Evolutionary conservation across 2,888 invertebrate genomes (phyloP).

Genomic region (Cerceris rybyensis): DNA sequence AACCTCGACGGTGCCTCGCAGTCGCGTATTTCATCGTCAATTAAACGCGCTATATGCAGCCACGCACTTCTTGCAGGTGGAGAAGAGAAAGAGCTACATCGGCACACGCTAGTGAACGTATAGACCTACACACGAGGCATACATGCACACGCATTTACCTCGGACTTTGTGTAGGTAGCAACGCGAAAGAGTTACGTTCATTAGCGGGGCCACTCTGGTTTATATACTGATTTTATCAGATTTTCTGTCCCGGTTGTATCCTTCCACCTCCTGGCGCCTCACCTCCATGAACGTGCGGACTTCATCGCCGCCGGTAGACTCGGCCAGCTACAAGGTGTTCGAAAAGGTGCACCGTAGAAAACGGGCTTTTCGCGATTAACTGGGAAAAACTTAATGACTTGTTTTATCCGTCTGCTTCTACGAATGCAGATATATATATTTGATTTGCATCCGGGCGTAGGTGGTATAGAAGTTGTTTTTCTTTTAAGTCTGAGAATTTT

Average conservation of each 20-base stretch:
- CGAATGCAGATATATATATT: too few species aligned
- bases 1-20: slow-evolving; percentile 48
- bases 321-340: slow-evolving; percentile 12
- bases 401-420: too few species aligned
- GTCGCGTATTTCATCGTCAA: slow-evolving; percentile 69
- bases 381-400: too few species aligned
- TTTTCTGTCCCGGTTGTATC: slow-evolving; percentile 62
- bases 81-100: slow-evolving; percentile 32
- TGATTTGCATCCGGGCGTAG: too few species aligned
- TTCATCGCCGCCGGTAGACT: slow-evolving; percentile 11
- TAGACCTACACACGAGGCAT: slow-evolving; percentile 11
- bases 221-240: slow-evolving; percentile 71
- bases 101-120: slow-evolving; percentile 1
- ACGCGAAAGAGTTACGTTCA: slow-evolving; percentile 75
- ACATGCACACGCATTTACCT: slow-evolving; percentile 7
- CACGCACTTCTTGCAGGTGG: slow-evolving; percentile 48
- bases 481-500: too few species aligned
- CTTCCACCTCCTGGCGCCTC: slow-evolving; percentile 41
- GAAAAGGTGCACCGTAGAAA: neutral
- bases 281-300: neutral
- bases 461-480: too few species aligned
- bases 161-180: neutral
- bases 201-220: slow-evolving; percentile 65
- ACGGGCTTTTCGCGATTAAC: too few species aligned
- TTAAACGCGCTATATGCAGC: slow-evolving; percentile 63